phyloP scores from a whole-genome alignment of 2,113 vertebrate genomes.

The Actenoides hombroni region DNA sequence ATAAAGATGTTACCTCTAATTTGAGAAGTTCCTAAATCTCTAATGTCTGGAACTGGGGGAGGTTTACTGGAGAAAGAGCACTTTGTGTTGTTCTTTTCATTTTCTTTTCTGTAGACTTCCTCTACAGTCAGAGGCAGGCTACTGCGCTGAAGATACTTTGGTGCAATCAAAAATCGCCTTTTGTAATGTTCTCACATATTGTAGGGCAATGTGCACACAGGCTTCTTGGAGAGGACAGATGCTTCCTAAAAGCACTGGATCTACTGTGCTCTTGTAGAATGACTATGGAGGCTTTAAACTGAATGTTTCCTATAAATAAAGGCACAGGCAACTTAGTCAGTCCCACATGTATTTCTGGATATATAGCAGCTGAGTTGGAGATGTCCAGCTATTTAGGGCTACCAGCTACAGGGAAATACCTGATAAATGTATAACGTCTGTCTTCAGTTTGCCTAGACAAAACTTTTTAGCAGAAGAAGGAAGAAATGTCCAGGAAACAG shows the following conservation, averaged over 20 bases:
- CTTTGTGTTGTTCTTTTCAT: neutral
- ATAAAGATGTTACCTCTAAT: neutral
- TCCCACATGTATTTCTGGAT: neutral
- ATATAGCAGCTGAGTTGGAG: neutral
- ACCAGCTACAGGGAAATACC: neutral
- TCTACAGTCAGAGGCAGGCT: neutral
- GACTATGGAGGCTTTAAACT: neutral
- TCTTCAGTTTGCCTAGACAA: neutral
- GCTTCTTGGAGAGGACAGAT: neutral
- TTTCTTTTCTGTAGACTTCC: neutral
- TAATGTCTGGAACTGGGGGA: fast-evolving
- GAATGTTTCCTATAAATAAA: neutral
- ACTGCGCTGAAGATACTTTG: neutral
- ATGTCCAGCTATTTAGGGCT: neutral
- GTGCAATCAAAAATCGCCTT: neutral
- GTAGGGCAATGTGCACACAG: neutral
- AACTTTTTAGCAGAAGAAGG: neutral
- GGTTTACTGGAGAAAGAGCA: neutral
- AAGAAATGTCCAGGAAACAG: neutral
- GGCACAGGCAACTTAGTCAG: neutral
- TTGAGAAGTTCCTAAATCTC: neutral
- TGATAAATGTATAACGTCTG: neutral
- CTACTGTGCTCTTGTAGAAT: neutral
- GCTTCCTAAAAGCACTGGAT: neutral
- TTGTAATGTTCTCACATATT: neutral